Evolutionary conservation across 2,888 invertebrate species (phyloP).

Genomic region (Laothoe populi): DNA sequence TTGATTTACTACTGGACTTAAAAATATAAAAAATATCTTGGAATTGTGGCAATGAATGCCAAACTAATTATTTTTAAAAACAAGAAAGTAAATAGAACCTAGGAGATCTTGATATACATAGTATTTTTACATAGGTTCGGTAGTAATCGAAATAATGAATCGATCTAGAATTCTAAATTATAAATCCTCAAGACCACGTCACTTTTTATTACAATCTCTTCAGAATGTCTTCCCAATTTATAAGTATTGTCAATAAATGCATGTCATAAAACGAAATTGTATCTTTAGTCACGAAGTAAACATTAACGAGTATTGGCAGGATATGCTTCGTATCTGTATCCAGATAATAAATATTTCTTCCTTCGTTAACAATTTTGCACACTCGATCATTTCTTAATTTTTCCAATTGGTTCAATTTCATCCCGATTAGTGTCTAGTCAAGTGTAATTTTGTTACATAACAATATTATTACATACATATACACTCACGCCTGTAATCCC

Average conservation of each 20-base stretch:
- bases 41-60: too few relatives aligned
- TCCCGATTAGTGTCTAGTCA: background rate
- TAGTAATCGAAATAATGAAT: too few relatives aligned
- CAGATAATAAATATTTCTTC: slow-evolving; percentile 1
- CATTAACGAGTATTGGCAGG: slow-evolving; percentile 15
- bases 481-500: background rate
- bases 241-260: too few relatives aligned
- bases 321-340: background rate
- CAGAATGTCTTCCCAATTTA: background rate
- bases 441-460: background rate
- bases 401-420: slow-evolving; percentile 1
- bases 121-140: too few relatives aligned
- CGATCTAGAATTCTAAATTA: too few relatives aligned
- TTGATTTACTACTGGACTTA: too few relatives aligned
- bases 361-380: slow-evolving; percentile 13
- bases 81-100: too few relatives aligned
- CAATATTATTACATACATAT: background rate
- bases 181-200: too few relatives aligned
- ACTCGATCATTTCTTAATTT: slow-evolving; percentile 9
- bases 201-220: too few relatives aligned
- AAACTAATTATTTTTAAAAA: too few relatives aligned
- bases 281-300: background rate
- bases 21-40: too few relatives aligned
- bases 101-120: too few relatives aligned
- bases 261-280: background rate